Conservation (phyloP, 1,140 invertebrate genomes). For the Aleiodes sp. region DNA sequence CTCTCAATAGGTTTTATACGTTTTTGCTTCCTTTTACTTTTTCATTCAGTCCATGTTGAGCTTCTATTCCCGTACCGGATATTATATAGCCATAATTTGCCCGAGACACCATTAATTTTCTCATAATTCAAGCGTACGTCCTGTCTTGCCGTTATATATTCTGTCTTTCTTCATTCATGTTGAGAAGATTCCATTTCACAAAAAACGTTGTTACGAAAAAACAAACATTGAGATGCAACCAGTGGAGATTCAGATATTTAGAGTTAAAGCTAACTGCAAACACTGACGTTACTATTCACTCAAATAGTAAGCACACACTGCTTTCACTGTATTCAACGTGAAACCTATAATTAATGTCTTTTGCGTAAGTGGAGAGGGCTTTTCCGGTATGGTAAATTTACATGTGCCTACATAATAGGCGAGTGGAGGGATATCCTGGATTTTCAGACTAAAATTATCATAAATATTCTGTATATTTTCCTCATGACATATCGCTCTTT, state of each 20-base stretch:
- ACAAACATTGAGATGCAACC: too few species aligned
- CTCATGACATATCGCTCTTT: not conserved
- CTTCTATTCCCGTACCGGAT: conserved; percentile 42
- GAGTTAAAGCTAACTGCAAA: not conserved
- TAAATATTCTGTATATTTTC: conserved; percentile 35
- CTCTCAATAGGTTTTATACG: not conserved
- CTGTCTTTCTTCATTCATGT: not conserved
- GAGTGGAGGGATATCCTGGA: conserved; percentile 12
- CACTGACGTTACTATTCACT: not conserved
- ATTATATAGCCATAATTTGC: conserved; percentile 49
- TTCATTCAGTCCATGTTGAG: not conserved
- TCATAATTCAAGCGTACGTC: conserved; percentile 45
- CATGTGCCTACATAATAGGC: conserved; percentile 39
- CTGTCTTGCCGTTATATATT: not conserved
- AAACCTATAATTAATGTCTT: conserved; percentile 51
- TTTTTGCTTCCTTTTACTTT: not conserved
- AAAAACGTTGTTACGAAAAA: too few species aligned
- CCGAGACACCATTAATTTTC: conserved; percentile 46
- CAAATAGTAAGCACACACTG: conserved; percentile 7
- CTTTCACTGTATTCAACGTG: not conserved
- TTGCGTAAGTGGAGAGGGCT: conserved; percentile 11
- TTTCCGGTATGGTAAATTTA: conserved; percentile 44
- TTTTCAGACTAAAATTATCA: conserved; percentile 37
- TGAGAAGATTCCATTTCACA: not conserved
- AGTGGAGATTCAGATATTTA: conserved; percentile 37